Evolutionary conservation across 2,888 invertebrate species (phyloP).

Genomic region (Spisula solida): DNA sequence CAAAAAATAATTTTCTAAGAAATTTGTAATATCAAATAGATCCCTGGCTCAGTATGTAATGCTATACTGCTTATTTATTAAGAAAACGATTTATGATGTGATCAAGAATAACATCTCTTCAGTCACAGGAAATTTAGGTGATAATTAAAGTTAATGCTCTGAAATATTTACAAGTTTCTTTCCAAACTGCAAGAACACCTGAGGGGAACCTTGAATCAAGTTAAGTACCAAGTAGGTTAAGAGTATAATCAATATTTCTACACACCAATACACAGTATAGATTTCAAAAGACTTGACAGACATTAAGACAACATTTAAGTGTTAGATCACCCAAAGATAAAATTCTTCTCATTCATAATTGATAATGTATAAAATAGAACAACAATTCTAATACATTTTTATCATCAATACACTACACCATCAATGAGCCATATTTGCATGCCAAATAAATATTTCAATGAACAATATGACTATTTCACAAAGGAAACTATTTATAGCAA

Average conservation of each 20-base stretch:
- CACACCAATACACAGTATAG: not conserved
- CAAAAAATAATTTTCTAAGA: no score
- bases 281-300: not conserved
- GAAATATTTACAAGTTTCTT: not conserved
- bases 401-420: not conserved
- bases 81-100: not conserved
- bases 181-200: not conserved
- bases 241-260: not conserved
- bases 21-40: no score
- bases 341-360: not conserved
- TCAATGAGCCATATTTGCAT: not conserved
- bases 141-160: not conserved
- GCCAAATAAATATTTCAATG: not conserved
- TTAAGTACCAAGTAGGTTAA: not conserved
- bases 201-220: not conserved
- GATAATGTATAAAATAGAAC: not conserved
- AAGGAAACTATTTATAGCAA: constrained; percentile 38
- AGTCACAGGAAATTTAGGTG: not conserved
- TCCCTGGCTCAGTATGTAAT: no score
- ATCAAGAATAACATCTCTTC: not conserved
- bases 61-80: not conserved
- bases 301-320: constrained; percentile 16
- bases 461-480: constrained; percentile 15
- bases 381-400: not conserved
- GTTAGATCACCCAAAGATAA: not conserved